These are phyloP conservation scores for Archips crataeganus DNA, from an alignment of 2,888 invertebrate genomes.

Conservation along the genomic window DNA sequence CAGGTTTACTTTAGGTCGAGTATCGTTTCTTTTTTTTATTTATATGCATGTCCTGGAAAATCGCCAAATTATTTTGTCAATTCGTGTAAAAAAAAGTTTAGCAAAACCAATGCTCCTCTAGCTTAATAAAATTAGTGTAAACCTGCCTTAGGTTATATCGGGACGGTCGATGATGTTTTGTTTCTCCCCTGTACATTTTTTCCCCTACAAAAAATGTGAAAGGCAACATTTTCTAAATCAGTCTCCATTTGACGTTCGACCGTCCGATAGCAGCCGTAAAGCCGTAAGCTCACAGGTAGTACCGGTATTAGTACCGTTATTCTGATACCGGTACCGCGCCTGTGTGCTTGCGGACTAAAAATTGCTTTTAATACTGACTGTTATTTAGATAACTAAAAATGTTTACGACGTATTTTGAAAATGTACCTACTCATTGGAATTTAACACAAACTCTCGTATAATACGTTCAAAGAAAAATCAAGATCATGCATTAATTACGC, in stretches of 20 bases:
- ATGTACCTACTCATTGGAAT: not conserved
- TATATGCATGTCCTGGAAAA: not conserved
- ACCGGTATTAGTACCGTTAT: not conserved
- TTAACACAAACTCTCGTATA: not conserved
- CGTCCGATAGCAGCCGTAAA: not conserved
- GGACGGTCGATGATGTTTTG: not conserved
- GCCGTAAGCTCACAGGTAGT: not conserved
- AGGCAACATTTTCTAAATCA: not conserved
- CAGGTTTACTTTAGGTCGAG: not conserved
- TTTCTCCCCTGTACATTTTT: not conserved
- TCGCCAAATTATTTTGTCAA: too few species aligned
- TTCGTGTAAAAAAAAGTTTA: too few species aligned
- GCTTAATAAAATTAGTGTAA: not conserved
- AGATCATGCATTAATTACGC: too few species aligned
- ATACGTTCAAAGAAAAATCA: not conserved
- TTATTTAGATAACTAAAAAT: slow-evolving; percentile 13
- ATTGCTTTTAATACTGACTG: slow-evolving; percentile 4
- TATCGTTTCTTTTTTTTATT: not conserved
- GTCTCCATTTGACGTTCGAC: not conserved
- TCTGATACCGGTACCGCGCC: not conserved
- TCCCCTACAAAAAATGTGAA: not conserved
- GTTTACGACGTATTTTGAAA: not conserved
- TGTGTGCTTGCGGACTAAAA: not conserved
- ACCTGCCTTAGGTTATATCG: not conserved
- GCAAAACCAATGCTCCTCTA: not conserved